Evolutionary conservation across 2,797 vertebrate species (phyloP).

Genomic region (Sebastes iracundus): DNA sequence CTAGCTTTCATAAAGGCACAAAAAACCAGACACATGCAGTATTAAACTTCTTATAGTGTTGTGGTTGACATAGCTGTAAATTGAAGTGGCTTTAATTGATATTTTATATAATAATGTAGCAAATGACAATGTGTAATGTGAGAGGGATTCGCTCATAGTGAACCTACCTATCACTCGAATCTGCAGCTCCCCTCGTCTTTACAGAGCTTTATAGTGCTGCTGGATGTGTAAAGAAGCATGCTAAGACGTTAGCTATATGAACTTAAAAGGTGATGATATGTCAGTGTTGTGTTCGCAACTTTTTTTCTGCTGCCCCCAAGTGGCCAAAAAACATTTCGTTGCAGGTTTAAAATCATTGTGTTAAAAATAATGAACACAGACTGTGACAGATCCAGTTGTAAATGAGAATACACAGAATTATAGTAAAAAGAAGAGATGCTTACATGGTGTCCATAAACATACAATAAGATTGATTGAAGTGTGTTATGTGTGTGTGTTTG

Average conservation of each 20-base stretch:
- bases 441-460: background rate
- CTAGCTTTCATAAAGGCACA: too few relatives aligned
- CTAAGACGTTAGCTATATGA: too few relatives aligned
- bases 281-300: background rate
- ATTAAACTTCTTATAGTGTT: too few relatives aligned
- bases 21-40: accelerated
- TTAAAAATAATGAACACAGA: background rate
- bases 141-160: too few relatives aligned
- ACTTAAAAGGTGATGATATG: background rate
- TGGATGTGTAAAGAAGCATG: too few relatives aligned
- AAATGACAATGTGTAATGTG: background rate
- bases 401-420: background rate
- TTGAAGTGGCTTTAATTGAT: background rate
- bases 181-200: background rate
- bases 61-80: background rate
- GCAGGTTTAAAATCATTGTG: background rate
- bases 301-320: background rate
- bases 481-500: slow-evolving; percentile 20
- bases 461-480: background rate
- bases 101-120: background rate
- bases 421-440: background rate
- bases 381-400: background rate
- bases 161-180: background rate
- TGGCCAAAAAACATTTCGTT: background rate
- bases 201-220: too few relatives aligned